phyloP scores from a whole-genome alignment of 2,888 invertebrate species.

The Melieria crassipennis region DNA sequence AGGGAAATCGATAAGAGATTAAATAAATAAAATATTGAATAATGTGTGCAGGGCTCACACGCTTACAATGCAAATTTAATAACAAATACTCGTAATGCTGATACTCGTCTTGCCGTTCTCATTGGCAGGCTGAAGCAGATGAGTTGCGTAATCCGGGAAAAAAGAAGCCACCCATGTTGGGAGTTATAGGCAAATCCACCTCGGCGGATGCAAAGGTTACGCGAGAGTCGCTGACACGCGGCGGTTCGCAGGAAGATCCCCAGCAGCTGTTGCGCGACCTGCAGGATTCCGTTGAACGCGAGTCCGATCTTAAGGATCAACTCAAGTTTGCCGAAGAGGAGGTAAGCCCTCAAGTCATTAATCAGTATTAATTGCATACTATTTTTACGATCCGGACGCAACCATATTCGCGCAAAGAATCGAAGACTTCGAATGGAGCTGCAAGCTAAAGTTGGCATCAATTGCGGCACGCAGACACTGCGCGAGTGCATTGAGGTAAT shows the following conservation, averaged over 20 bases:
- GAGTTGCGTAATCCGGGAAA: conserved; percentile 64
- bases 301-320: conserved; percentile 93
- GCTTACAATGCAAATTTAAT: no score
- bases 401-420: conserved; percentile 31
- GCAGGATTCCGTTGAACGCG: conserved; percentile 91
- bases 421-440: conserved; percentile 44
- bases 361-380: no score
- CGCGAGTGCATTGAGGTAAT: conserved; percentile 44
- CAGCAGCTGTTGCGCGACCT: conserved; percentile 85
- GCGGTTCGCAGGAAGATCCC: conserved; percentile 83
- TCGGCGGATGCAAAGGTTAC: conserved; percentile 78
- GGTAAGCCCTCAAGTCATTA: conserved; percentile 65
- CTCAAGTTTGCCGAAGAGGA: conserved; percentile 93
- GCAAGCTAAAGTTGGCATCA: conserved; percentile 37
- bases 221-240: conserved; percentile 78
- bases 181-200: conserved; percentile 69
- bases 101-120: background rate
- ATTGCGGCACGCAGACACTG: conserved; percentile 61
- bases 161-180: conserved; percentile 71
- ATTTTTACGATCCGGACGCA: no score
- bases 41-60: no score
- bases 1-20: no score
- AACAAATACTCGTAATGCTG: no score
- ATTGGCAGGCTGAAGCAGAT: conserved; percentile 60
- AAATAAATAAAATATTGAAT: no score